Evolutionary conservation across 2,797 vertebrate genomes (phyloP).

Genomic region (Coluber constrictor): DNA sequence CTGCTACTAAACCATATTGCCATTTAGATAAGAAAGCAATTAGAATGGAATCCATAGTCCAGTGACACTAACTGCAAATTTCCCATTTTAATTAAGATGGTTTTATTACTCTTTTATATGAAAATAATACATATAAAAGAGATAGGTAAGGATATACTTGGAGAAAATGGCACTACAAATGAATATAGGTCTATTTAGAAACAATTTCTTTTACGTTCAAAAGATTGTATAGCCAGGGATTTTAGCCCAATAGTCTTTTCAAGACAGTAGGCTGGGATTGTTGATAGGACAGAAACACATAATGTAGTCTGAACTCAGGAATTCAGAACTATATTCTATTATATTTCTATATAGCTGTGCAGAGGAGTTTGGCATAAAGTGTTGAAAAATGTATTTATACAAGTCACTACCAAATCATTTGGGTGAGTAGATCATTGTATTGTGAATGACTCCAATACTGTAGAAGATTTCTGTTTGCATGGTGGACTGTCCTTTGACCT

Average conservation of each 20-base stretch:
- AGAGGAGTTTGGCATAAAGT: background rate
- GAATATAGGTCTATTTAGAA: background rate
- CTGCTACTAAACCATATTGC: conserved; percentile 11
- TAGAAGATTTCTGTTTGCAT: background rate
- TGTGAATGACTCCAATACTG: background rate
- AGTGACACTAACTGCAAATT: background rate
- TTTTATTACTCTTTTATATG: background rate
- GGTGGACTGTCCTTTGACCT: background rate
- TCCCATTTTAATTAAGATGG: background rate
- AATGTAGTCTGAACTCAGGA: background rate
- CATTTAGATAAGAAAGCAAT: conserved; percentile 3
- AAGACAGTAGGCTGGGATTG: background rate
- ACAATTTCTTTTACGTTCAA: background rate
- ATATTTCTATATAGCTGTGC: background rate
- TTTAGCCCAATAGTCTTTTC: background rate
- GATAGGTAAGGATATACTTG: background rate
- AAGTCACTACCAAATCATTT: background rate
- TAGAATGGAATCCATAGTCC: background rate
- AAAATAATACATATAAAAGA: background rate
- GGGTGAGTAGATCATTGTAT: conserved; percentile 27
- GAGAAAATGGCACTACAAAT: background rate
- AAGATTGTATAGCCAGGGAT: background rate
- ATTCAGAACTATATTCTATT: background rate
- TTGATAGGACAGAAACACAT: background rate
- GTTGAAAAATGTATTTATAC: background rate